These are phyloP conservation scores for Sericinus montela DNA, from an alignment of 2,888 invertebrate species.

Conservation along the genomic window DNA sequence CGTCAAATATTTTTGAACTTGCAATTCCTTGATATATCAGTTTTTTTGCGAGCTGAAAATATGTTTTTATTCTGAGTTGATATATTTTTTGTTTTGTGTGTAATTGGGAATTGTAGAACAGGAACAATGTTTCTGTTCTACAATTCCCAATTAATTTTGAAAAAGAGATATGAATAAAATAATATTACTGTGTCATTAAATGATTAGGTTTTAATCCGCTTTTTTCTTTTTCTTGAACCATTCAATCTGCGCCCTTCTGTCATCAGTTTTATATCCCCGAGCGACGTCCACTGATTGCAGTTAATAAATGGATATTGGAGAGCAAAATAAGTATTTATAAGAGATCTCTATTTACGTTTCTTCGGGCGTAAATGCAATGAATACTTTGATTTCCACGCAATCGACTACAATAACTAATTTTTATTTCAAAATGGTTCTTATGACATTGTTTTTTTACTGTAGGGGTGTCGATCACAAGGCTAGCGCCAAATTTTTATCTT, in stretches of 20 bases:
- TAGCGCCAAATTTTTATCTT: too few relatives aligned
- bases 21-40: too few relatives aligned
- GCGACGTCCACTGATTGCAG: conserved; percentile 64
- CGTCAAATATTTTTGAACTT: too few relatives aligned
- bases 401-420: conserved; percentile 11
- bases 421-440: conserved; percentile 6
- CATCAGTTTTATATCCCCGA: conserved; percentile 40
- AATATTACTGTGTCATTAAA: too few relatives aligned
- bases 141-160: too few relatives aligned
- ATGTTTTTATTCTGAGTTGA: too few relatives aligned
- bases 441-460: not conserved
- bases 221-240: conserved; percentile 25
- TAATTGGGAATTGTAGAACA: too few relatives aligned
- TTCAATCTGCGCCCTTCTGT: conserved; percentile 11
- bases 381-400: conserved; percentile 7
- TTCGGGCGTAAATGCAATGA: conserved; percentile 8
- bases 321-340: conserved; percentile 45
- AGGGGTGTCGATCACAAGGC: not conserved
- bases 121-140: too few relatives aligned
- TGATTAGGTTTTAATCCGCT: conserved; percentile 20
- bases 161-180: not conserved
- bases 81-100: too few relatives aligned
- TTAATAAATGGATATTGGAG: conserved; percentile 62
- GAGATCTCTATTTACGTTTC: conserved; percentile 20
- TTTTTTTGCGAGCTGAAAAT: too few relatives aligned